Evolutionary conservation across 2,888 invertebrate genomes (phyloP).

Genomic region (Isoperla grammatica): DNA sequence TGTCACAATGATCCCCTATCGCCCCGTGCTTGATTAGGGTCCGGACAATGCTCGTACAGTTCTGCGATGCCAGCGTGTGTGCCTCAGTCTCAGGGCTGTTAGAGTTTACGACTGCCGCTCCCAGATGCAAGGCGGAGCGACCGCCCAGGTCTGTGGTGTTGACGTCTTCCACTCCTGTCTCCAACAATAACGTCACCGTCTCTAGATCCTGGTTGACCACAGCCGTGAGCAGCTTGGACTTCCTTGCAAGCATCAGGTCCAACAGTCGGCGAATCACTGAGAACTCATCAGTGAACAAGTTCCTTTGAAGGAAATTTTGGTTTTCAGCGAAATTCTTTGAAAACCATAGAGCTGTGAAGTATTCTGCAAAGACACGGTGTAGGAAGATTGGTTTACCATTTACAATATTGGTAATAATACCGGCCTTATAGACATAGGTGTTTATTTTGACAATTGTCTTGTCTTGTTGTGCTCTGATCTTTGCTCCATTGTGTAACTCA

Average conservation of each 20-base stretch:
- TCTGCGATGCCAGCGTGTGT: too few relatives aligned
- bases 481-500: background rate
- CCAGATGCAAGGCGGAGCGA: slow-evolving; percentile 21
- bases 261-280: slow-evolving; percentile 19
- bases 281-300: slow-evolving; percentile 7
- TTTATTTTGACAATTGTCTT: too few relatives aligned
- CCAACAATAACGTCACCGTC: background rate
- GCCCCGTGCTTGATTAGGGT: too few relatives aligned
- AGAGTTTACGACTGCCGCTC: background rate
- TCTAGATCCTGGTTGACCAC: slow-evolving; percentile 16
- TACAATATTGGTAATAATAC: slow-evolving; percentile 13
- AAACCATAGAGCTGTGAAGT: slow-evolving; percentile 24
- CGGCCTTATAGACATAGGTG: slow-evolving; percentile 4
- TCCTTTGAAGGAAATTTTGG: slow-evolving; percentile 1
- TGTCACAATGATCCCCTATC: too few relatives aligned
- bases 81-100: too few relatives aligned
- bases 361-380: slow-evolving; percentile 25
- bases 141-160: slow-evolving; percentile 20
- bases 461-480: too few relatives aligned
- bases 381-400: slow-evolving; percentile 19
- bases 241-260: slow-evolving; percentile 16
- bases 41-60: too few relatives aligned
- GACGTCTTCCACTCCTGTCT: background rate
- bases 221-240: slow-evolving; percentile 15
- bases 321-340: slow-evolving; percentile 8